Evolutionary conservation across 2,113 vertebrate genomes (phyloP).

Genomic region (Sapayoa aenigma): DNA sequence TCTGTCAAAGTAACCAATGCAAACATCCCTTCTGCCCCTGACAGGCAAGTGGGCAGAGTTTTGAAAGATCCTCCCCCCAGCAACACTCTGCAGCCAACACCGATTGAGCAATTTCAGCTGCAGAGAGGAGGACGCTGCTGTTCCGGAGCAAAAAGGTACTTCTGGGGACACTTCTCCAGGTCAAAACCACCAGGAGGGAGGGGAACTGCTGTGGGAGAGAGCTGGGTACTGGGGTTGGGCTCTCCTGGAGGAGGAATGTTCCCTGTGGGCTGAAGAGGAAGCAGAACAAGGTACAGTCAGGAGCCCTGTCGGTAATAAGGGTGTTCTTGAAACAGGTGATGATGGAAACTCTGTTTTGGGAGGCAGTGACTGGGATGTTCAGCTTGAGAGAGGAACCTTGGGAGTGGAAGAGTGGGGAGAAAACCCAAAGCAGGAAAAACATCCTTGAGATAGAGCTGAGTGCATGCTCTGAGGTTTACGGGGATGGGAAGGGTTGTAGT

Average conservation of each 20-base stretch:
- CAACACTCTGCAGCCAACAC: conserved; percentile 60
- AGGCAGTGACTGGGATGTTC: neutral
- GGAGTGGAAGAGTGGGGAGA: neutral
- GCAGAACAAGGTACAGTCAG: neutral
- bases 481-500: neutral
- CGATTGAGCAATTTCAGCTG: conserved; percentile 70
- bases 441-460: neutral
- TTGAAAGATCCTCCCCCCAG: conserved; percentile 65
- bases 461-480: neutral
- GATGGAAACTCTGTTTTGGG: neutral
- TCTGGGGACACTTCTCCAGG: neutral
- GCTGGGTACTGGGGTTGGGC: neutral
- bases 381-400: neutral
- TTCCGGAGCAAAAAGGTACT: conserved; percentile 69
- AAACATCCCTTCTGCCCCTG: conserved; percentile 15
- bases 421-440: neutral
- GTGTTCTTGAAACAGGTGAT: neutral
- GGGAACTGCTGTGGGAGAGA: fast-evolving
- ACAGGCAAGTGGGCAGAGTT: conserved; percentile 73
- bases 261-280: neutral
- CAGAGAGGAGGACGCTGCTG: conserved; percentile 73
- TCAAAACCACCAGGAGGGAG: neutral
- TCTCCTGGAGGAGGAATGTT: neutral
- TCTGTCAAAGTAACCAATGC: neutral
- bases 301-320: neutral